Evolutionary conservation across 2,888 invertebrate genomes (phyloP).

Genomic region (Eristalis tenax): DNA sequence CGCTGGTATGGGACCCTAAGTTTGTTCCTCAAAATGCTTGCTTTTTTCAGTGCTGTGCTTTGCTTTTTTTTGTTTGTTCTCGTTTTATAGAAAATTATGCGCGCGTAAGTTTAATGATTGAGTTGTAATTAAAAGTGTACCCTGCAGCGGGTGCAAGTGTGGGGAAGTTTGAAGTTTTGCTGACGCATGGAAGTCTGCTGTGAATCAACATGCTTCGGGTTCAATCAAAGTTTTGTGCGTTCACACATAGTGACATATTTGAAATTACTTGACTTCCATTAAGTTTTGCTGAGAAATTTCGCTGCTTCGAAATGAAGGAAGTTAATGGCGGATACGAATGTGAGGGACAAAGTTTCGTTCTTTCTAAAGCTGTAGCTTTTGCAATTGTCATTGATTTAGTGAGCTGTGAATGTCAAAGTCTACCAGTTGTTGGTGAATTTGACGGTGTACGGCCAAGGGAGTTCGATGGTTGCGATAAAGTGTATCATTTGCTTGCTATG

Average conservation of each 20-base stretch:
- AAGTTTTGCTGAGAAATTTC: not conserved
- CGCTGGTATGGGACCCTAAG: conserved; percentile 32
- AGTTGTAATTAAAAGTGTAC: conserved; percentile 53
- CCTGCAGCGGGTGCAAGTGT: not conserved
- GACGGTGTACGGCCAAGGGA: no score
- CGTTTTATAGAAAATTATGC: conserved; percentile 12
- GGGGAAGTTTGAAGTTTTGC: not conserved
- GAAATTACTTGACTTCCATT: not conserved
- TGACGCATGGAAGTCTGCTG: not conserved
- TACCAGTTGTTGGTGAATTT: no score
- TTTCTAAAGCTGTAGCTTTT: not conserved
- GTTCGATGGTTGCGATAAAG: no score
- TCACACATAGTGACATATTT: not conserved
- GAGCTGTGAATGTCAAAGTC: no score
- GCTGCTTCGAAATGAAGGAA: not conserved
- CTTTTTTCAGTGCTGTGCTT: not conserved
- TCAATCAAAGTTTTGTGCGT: not conserved
- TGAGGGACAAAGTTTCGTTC: not conserved
- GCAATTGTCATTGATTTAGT: no score
- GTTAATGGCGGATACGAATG: not conserved
- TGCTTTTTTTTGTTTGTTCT: not conserved
- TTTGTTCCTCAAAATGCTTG: not conserved
- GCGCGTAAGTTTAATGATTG: conserved; percentile 39
- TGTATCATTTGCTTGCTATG: no score
- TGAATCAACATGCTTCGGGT: not conserved